phyloP scores from a whole-genome alignment of 2,113 vertebrate species.

The Salvator merianae region DNA sequence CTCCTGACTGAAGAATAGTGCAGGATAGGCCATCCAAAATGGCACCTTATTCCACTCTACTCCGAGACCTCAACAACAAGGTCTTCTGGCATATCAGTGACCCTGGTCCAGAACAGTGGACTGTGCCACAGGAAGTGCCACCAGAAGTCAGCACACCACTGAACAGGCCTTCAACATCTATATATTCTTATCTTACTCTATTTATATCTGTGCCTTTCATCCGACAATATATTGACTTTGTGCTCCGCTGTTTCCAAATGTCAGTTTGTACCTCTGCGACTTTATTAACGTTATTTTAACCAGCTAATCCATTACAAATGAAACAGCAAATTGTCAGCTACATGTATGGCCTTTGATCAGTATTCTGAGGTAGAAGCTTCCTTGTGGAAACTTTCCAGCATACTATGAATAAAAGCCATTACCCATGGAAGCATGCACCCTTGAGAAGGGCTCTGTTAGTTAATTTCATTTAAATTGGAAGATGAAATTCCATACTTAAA shows the following conservation, averaged over 20 bases:
- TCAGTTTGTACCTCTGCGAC: not conserved
- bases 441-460: not conserved
- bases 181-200: no score
- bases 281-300: not conserved
- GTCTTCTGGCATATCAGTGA: no score
- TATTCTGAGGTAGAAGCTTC: not conserved
- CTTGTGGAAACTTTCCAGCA: not conserved
- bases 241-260: not conserved
- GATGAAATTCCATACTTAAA: conserved; percentile 5
- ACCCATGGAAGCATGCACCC: not conserved
- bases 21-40: no score
- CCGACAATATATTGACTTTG: not conserved
- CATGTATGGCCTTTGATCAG: not conserved
- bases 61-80: no score
- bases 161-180: no score
- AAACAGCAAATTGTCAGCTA: not conserved
- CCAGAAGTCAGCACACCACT: no score
- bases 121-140: no score
- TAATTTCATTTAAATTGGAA: conserved; percentile 23
- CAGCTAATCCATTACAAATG: not conserved
- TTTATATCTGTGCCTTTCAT: no score
- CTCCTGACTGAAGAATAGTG: no score
- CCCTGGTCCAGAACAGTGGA: no score
- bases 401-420: not conserved
- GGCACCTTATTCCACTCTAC: no score